Percentiles rank a stretch among this genome's conserved stretches.
phyloP scores from a whole-genome alignment of 2,888 invertebrate species.

The Orchesellides sinensis region DNA sequence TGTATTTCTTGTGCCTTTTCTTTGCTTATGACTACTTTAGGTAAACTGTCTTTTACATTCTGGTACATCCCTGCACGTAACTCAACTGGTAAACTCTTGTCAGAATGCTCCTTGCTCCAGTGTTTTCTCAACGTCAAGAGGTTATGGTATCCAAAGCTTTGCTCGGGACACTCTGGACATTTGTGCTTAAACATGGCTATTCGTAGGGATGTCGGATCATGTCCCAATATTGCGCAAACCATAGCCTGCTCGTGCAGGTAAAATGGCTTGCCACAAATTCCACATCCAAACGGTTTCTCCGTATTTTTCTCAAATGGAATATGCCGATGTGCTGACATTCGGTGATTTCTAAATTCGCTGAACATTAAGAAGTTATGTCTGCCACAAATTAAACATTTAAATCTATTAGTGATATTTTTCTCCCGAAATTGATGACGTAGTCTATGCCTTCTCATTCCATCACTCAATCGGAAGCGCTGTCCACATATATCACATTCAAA shows the following conservation, averaged over 20 bases:
- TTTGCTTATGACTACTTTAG: background rate
- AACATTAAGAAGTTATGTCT: background rate
- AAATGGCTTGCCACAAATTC: slow-evolving; percentile 34
- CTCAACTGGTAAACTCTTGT: slow-evolving; percentile 1
- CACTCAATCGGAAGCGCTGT: slow-evolving; percentile 1
- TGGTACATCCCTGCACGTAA: background rate
- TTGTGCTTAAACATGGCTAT: slow-evolving; percentile 45
- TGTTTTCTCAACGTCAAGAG: slow-evolving; percentile 16
- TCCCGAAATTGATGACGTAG: no score
- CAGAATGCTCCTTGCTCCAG: slow-evolving; percentile 13
- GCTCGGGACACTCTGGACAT: slow-evolving; percentile 33
- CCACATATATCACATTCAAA: slow-evolving; percentile 15
- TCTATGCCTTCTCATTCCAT: background rate
- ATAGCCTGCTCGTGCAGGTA: slow-evolving; percentile 20
- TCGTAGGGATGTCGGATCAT: slow-evolving; percentile 23
- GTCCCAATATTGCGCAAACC: slow-evolving; percentile 36
- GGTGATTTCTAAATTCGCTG: slow-evolving; percentile 8
- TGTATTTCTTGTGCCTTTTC: slow-evolving; percentile 24
- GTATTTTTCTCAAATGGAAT: background rate
- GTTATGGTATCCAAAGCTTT: slow-evolving; percentile 41
- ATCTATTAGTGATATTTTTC: background rate
- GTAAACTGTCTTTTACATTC: background rate
- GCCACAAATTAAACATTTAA: slow-evolving; percentile 29
- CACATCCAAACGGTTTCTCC: slow-evolving; percentile 47
- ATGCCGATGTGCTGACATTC: background rate